Evolutionary conservation across 2,888 invertebrate genomes (phyloP), one percentile per base, ranked within the genome.

Genomic region (Lithophane ornitopus): DNA sequence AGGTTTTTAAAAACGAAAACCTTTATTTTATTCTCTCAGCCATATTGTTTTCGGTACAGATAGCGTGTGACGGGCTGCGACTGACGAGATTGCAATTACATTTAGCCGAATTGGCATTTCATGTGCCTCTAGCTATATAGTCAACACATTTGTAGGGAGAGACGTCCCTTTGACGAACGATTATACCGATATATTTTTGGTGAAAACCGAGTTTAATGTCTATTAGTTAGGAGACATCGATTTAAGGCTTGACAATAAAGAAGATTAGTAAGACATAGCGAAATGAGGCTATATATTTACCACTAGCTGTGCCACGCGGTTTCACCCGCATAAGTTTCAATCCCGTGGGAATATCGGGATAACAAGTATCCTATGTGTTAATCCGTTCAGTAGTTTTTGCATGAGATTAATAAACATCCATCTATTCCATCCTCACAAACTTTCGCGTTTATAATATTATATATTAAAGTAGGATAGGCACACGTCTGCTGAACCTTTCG

Each of bases 11-110:
- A 49, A 49, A 49, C 66, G 69, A 76, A 67, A 73, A 66, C 52
- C 41, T 74, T 76, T 80, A 71, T 84, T 82, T 84, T 84, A 84
- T 81, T 69, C 61, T 41, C 52, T 41, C 73, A 62, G 76, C 68
- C 85, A 75, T 84, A 82, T 82, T 83, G 81, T 81, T 85, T 84
- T 84, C 68, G 67, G 81, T 80, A 73, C 61, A 59, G 70, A 80
- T 73, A 73, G 65, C 61, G 52, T 66, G 68, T 83, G 82, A 81
- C 81, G 74, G 71, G 68, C 76, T 76, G 58, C 76, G 70, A 81
- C 70, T 77, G 85, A 83, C 82, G 81, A 83, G 81, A 81, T 85
- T 85, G 82, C 85, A 83, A 85, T 83, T 83, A 83, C 76, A 74
- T 84, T 81, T 73, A 75, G 63, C 73, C 39, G 76, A 84, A 84